Base-by-base conservation (phyloP, 2,888 invertebrate genomes). In the Xestoiulus laeticollis region DNA sequence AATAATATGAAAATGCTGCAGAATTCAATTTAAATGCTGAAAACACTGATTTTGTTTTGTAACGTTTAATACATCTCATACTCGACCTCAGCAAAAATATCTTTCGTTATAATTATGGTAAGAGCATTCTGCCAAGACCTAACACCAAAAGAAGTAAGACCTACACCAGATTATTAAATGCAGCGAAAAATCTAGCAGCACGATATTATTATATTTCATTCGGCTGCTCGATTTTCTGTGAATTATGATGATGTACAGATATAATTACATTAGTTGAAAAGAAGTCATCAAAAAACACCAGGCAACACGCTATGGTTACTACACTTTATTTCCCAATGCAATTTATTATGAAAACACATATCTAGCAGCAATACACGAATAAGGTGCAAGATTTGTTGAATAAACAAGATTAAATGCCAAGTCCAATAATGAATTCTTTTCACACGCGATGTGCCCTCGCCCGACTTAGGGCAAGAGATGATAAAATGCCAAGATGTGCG, bases 301-400 rank as follows among this genome's bases (percentile, higher is more conserved):
- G 68, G 68, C 68, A 68, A 68, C 68, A 68, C 26, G 68, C 12
- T 68, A 68, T 26, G 26, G 68, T 68, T 26, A 68, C 68, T 68
- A 68, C 68, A 68, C 68, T 68, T 68, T 68, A 68, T 68, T 68
- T 68, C 68, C 68, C 68, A 68, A 68, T 68, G 68, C 26, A 68
- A 68, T 68, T 48, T 26, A 68, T 68, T 68, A 68, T 68, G 68
- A 68, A 68, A 68, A 68, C 68, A 53, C 53, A 59, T 59, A 68
- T 68, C 68, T 68, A 68, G 68, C 68, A 68, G 26, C 68, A 14
- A 26, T 68, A 68, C 68, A 68, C 2, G 26, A 26, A 26, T 68
- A 68, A 26, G 68, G 68, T 68, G 68, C 68, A 14, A 68, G 68
- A 68, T 68, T 68, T 68, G 59, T n/a, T 26, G 26, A 68, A 26